These are phyloP conservation scores for Buceros bicornis DNA, from an alignment of 2,797 vertebrate species.

Conservation along the genomic window DNA sequence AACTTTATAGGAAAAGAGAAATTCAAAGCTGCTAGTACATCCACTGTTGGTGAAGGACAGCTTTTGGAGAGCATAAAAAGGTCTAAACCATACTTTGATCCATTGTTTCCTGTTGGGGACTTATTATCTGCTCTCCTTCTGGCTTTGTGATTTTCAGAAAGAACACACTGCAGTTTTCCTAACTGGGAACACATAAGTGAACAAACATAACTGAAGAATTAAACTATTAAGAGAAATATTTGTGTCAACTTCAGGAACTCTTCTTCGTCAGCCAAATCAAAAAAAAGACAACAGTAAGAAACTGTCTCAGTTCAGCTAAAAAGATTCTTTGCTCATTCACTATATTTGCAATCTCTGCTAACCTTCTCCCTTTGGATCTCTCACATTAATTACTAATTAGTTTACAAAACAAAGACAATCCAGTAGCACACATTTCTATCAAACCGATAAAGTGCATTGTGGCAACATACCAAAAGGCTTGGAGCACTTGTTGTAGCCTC, in stretches of 20 bases:
- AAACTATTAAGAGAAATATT: neutral
- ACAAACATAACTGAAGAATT: neutral
- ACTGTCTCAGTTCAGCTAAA: neutral
- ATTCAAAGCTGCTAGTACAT: neutral
- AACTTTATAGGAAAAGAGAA: slow-evolving; percentile 13
- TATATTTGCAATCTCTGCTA: neutral
- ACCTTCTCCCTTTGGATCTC: neutral
- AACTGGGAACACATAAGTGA: neutral
- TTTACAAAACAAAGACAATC: neutral
- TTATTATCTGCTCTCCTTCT: neutral
- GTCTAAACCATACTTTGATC: neutral
- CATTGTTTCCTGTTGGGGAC: neutral
- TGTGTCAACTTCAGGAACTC: neutral
- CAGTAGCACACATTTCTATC: neutral
- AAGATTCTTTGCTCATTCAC: neutral
- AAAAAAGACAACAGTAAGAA: neutral
- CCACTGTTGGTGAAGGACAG: neutral
- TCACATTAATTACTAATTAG: neutral
- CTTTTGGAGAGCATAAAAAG: neutral
- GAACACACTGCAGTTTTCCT: neutral
- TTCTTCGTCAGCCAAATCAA: neutral
- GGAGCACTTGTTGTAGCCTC: neutral
- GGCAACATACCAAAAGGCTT: neutral
- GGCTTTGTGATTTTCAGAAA: neutral
- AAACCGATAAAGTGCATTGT: neutral